phyloP scores from a whole-genome alignment of 2,888 invertebrate genomes.

The Amiota minor region DNA sequence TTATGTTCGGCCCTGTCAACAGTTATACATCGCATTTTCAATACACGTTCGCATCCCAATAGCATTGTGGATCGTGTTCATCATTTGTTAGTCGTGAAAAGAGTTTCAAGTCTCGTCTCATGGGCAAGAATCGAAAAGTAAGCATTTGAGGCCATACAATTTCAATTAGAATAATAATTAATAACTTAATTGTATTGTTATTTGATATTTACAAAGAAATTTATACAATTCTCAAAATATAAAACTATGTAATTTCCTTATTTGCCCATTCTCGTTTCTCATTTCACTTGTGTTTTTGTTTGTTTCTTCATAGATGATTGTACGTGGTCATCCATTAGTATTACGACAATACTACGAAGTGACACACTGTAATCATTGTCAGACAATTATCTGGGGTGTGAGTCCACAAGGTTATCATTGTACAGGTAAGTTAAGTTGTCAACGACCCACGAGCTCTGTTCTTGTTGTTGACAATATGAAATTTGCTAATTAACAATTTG shows the following conservation, averaged over 20 bases:
- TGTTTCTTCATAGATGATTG: conserved; percentile 77
- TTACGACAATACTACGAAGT: conserved; percentile 91
- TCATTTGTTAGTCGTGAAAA: conserved; percentile 89
- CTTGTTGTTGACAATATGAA: not conserved
- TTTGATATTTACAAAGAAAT: too few species aligned
- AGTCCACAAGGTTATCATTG: conserved; percentile 98
- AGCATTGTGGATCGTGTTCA: conserved; percentile 83
- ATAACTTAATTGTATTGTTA: not conserved
- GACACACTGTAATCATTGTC: conserved; percentile 94
- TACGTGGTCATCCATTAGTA: conserved; percentile 92
- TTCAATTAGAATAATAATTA: conserved; percentile 2
- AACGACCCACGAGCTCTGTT: not conserved
- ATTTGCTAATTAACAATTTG: conserved; percentile 12
- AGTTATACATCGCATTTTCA: conserved; percentile 84
- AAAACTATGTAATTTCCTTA: not conserved
- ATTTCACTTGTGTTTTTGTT: not conserved
- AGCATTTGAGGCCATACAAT: not conserved
- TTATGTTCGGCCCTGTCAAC: conserved; percentile 83
- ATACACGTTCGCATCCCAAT: conserved; percentile 77
- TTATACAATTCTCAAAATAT: too few species aligned
- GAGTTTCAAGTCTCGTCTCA: conserved; percentile 80
- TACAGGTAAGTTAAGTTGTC: conserved; percentile 79
- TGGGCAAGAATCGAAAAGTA: conserved; percentile 81
- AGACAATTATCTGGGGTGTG: conserved; percentile 92
- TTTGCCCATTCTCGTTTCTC: not conserved